Percentiles rank a stretch among this genome's conserved stretches.
Evolutionary conservation across 2,888 invertebrate genomes (phyloP).

Genomic region (Morpho achilles): DNA sequence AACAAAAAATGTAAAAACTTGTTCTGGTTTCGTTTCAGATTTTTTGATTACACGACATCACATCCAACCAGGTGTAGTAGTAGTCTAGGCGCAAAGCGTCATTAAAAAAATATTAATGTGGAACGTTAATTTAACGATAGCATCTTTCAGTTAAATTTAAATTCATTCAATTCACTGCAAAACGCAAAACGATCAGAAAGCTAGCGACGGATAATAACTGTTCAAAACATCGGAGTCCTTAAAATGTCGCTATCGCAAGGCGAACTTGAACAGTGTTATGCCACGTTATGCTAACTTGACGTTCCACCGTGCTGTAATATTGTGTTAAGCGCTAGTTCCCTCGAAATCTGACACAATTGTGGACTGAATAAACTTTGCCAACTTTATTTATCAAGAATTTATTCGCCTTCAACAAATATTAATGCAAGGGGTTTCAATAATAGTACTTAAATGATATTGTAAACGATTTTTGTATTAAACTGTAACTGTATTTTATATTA

Average conservation of each 20-base stretch:
- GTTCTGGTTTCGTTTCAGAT: too few species aligned
- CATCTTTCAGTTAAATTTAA: too few species aligned
- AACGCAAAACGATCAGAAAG: too few species aligned
- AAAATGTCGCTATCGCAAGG: conserved; percentile 43
- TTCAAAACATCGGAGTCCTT: conserved; percentile 11
- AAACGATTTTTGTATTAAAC: not conserved
- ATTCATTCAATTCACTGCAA: too few species aligned
- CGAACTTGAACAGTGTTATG: conserved; percentile 47
- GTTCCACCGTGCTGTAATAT: conserved; percentile 62
- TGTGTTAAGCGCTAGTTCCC: conserved; percentile 58
- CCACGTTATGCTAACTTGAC: conserved; percentile 58
- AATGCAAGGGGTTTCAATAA: too few species aligned
- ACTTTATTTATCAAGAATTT: conserved; percentile 44
- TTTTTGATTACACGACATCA: too few species aligned
- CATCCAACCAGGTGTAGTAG: too few species aligned
- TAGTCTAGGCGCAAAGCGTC: too few species aligned
- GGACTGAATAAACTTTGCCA: conserved; percentile 56
- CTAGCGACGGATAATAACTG: not conserved
- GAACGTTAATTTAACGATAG: too few species aligned
- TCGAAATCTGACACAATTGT: conserved; percentile 62
- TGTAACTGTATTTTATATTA: too few species aligned
- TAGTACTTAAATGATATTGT: not conserved
- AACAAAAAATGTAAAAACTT: too few species aligned
- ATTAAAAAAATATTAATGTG: too few species aligned
- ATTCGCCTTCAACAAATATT: conserved; percentile 33